Evolutionary conservation across 1,140 invertebrate species (phyloP).

Genomic region (Acromyrmex heyeri): DNA sequence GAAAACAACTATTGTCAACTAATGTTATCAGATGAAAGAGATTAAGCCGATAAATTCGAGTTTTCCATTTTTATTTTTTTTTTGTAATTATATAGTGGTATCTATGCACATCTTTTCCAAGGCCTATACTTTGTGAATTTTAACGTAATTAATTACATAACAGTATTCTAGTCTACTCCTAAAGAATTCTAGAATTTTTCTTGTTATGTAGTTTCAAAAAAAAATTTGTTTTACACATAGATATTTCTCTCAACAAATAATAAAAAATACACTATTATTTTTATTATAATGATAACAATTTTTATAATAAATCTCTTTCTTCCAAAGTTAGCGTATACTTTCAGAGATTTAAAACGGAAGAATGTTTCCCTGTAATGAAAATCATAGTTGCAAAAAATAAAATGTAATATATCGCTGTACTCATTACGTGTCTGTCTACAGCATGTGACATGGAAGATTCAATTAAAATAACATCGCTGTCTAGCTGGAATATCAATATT

Average conservation of each 20-base stretch:
- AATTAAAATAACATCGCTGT: conserved; percentile 49
- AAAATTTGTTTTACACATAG: not conserved
- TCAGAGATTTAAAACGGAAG: not conserved
- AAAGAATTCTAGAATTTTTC: not conserved
- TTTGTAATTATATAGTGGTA: too few relatives aligned
- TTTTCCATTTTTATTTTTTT: too few relatives aligned
- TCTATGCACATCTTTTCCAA: too few relatives aligned
- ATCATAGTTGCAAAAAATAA: conserved; percentile 13
- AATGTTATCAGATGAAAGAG: too few relatives aligned
- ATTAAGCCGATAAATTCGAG: too few relatives aligned
- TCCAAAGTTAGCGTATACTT: not conserved
- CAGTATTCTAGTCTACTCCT: not conserved
- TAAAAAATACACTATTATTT: not conserved
- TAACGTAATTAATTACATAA: not conserved
- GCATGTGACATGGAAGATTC: conserved; percentile 24
- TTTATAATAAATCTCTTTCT: not conserved
- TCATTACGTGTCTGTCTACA: conserved; percentile 17
- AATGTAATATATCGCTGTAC: not conserved
- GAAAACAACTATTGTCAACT: too few relatives aligned
- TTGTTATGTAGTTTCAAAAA: not conserved
- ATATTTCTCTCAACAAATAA: not conserved
- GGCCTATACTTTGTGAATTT: not conserved
- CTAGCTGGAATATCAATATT: conserved; percentile 38
- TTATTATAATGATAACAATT: not conserved
- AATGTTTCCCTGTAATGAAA: not conserved